These are phyloP conservation scores for Dryomyza anilis DNA, from an alignment of 2,888 invertebrate genomes.

Conservation along the genomic window DNA sequence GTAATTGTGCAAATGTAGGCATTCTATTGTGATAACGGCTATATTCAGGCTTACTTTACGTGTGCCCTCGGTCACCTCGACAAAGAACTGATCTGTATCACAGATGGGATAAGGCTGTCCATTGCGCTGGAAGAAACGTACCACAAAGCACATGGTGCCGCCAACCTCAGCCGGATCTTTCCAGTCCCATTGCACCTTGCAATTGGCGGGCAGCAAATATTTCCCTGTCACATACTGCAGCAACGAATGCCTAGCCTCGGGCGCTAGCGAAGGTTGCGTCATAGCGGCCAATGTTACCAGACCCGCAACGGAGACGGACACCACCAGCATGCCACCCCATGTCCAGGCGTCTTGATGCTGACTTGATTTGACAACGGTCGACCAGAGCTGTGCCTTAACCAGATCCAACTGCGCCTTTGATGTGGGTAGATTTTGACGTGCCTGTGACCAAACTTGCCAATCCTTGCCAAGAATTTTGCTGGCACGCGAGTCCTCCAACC, in stretches of 20 bases:
- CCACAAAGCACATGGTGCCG: conserved; percentile 88
- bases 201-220: conserved; percentile 86
- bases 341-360: conserved; percentile 90
- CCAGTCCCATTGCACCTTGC: conserved; percentile 85
- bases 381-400: conserved; percentile 83
- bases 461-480: conserved; percentile 80
- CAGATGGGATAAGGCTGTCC: conserved; percentile 94
- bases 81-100: conserved; percentile 87
- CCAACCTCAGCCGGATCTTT: conserved; percentile 87
- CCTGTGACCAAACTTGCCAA: conserved; percentile 78
- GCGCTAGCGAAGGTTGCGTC: conserved; percentile 87
- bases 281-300: conserved; percentile 88
- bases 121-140: conserved; percentile 89
- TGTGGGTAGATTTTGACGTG: conserved; percentile 80
- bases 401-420: conserved; percentile 79
- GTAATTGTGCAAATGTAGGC: conserved; percentile 54
- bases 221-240: conserved; percentile 91
- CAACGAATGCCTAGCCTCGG: conserved; percentile 88
- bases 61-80: conserved; percentile 85
- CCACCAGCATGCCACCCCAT: conserved; percentile 91
- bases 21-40: too few species aligned
- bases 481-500: conserved; percentile 83
- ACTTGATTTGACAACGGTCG: conserved; percentile 82
- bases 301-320: conserved; percentile 87
- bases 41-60: conserved; percentile 71